Evolutionary conservation across 2,888 invertebrate genomes (phyloP).

Genomic region (Tipula unca): DNA sequence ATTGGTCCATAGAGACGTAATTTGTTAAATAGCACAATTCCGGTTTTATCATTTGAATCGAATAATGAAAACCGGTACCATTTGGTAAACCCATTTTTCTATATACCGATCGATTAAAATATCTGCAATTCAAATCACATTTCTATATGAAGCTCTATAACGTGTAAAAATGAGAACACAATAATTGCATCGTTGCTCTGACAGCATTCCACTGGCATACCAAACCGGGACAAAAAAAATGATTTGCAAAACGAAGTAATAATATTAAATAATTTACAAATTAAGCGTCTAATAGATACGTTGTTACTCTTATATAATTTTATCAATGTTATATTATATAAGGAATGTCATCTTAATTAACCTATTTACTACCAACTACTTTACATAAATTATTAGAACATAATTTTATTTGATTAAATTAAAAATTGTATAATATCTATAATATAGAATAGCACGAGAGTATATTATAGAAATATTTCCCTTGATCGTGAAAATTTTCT

Average conservation of each 20-base stretch:
- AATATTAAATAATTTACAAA: background rate
- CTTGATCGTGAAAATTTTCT: background rate
- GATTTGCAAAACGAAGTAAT: background rate
- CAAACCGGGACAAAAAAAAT: background rate
- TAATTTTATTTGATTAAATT: background rate
- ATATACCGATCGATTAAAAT: background rate
- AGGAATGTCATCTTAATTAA: background rate
- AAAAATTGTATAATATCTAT: background rate
- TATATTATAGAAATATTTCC: background rate
- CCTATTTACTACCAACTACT: background rate
- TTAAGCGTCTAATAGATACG: background rate
- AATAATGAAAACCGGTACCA: no score
- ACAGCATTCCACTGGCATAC: background rate
- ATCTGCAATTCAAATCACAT: background rate
- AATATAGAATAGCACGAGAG: background rate
- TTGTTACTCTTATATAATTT: background rate
- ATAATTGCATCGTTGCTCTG: background rate
- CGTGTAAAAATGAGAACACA: background rate
- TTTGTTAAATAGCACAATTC: no score
- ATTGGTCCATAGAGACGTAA: no score
- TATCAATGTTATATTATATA: background rate
- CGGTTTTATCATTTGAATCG: no score
- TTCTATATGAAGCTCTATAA: background rate
- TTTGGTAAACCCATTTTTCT: no score
- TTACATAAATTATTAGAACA: background rate